Conservation (phyloP, 2,113 vertebrate genomes). For the Nannobrachium achirus region DNA sequence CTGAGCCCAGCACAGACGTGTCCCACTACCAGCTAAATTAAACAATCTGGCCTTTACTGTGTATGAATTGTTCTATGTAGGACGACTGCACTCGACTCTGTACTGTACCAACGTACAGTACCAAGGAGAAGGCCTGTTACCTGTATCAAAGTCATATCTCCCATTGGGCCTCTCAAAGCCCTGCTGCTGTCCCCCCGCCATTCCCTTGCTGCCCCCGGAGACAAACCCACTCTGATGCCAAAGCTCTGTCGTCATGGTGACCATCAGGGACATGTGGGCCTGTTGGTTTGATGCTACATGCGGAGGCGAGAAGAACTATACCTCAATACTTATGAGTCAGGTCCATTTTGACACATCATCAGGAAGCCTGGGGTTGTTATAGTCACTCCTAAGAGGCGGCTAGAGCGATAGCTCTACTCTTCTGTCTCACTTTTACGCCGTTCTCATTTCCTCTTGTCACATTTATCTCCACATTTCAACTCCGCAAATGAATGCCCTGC, state of each 20-base stretch:
- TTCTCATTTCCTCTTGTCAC: too few relatives aligned
- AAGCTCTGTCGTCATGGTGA: constrained; percentile 68
- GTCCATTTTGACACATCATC: constrained; percentile 14
- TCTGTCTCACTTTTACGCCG: too few relatives aligned
- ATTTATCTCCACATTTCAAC: too few relatives aligned
- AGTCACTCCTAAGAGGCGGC: too few relatives aligned
- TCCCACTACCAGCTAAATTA: too few relatives aligned
- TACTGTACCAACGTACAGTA: too few relatives aligned
- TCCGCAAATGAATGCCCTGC: too few relatives aligned
- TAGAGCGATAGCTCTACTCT: too few relatives aligned
- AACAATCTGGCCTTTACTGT: too few relatives aligned
- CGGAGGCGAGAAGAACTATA: constrained; percentile 42
- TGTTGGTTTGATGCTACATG: constrained; percentile 41
- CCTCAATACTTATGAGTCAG: constrained; percentile 51
- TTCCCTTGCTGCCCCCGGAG: not conserved
- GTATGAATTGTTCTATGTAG: too few relatives aligned
- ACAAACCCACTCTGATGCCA: constrained; percentile 27
- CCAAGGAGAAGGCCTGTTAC: too few relatives aligned
- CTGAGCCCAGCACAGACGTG: not conserved
- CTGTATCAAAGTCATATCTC: not conserved
- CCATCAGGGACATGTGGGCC: constrained; percentile 19
- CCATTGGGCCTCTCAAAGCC: not conserved
- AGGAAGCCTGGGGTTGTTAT: constrained; percentile 4
- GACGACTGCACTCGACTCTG: too few relatives aligned
- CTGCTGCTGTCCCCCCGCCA: constrained; percentile 37